phyloP scores from a whole-genome alignment of 2,797 vertebrate species.

The Hafferia zeledoni region DNA sequence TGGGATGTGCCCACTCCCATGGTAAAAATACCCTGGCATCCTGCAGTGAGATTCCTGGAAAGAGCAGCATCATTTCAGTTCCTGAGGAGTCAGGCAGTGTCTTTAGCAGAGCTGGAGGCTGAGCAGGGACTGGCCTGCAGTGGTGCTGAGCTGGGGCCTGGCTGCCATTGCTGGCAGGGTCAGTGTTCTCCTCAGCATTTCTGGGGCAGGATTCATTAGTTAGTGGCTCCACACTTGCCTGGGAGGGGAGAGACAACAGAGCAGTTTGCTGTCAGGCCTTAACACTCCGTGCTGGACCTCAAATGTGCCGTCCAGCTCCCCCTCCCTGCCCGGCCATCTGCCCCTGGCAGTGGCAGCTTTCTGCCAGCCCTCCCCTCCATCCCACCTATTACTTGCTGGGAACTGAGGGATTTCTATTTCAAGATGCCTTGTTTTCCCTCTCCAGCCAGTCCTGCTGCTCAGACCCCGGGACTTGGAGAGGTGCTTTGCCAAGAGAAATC shows the following conservation, averaged over 20 bases:
- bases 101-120: not conserved
- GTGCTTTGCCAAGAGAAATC: conserved; percentile 56
- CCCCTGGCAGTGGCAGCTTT: not conserved
- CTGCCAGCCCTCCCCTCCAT: not conserved
- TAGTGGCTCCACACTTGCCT: not conserved
- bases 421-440: not conserved
- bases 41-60: not conserved
- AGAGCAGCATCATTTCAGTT: not conserved
- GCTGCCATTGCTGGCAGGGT: not conserved
- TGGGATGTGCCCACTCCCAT: not conserved
- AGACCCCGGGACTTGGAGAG: not conserved
- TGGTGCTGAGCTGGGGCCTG: rapidly evolving
- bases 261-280: not conserved
- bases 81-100: not conserved
- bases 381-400: not conserved
- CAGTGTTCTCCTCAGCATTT: not conserved
- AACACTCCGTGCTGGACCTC: not conserved
- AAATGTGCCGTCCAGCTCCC: not conserved
- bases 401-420: not conserved
- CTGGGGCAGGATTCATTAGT: not conserved
- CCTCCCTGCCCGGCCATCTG: not conserved
- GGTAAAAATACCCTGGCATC: not conserved
- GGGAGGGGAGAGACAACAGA: not conserved
- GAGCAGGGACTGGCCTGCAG: rapidly evolving
- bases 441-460: conserved; percentile 32